Evolutionary conservation across 2,797 vertebrate species (phyloP).

Genomic region (Eulemur albifrons): DNA sequence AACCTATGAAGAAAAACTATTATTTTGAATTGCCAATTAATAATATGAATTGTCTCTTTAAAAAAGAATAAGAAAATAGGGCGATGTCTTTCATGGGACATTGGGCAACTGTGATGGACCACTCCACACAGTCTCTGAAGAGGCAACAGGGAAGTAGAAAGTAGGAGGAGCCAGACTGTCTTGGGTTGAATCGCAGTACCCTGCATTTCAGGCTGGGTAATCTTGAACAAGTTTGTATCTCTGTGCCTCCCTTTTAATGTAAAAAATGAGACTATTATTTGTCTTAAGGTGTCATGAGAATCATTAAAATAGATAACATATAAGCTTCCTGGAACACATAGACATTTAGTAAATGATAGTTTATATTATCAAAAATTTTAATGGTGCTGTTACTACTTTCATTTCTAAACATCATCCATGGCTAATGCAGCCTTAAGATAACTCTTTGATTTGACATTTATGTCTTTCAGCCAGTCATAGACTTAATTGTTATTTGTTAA

Average conservation of each 20-base stretch:
- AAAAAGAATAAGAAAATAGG: background rate
- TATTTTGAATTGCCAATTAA: background rate
- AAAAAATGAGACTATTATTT: background rate
- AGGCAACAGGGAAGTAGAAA: background rate
- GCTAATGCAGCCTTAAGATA: background rate
- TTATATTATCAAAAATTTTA: background rate
- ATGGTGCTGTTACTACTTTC: background rate
- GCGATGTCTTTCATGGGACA: background rate
- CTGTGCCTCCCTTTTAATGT: background rate
- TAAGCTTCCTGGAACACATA: background rate
- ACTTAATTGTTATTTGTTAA: slow-evolving; percentile 8
- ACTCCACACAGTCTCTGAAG: background rate
- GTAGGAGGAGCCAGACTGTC: background rate
- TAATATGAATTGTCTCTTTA: background rate
- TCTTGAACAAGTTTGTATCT: background rate
- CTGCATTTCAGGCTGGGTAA: background rate
- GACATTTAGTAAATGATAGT: background rate
- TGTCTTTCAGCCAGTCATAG: background rate
- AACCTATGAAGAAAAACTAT: background rate
- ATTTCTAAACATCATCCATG: background rate
- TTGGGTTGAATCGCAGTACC: background rate
- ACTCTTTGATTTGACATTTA: slow-evolving; percentile 35
- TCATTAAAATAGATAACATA: background rate
- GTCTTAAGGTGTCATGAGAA: background rate
- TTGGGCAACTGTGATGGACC: background rate